Base-by-base conservation (phyloP, 2,113 vertebrate species). In the Scomber colias region DNA sequence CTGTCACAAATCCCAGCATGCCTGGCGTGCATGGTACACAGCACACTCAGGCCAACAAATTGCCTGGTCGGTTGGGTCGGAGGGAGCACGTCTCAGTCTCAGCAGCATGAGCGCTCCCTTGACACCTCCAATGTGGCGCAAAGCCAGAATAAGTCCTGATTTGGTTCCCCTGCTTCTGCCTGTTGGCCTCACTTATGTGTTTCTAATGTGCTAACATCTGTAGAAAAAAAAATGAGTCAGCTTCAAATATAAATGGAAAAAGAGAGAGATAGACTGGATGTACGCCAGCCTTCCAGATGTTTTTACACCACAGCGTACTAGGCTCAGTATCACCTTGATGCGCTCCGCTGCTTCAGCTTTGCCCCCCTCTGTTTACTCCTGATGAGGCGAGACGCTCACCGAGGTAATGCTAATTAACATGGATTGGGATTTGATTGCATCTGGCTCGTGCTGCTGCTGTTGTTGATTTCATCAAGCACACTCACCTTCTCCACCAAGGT, bases 1-100 rank as follows among this genome's bases (percentile, higher is more conserved):
- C 91, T 94, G 94, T 92, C 91, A 84, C 87, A 72, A 85, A 82
- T 86, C 84, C 81, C 74, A 67, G 87, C 87, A 90, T 93, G 88
- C 86, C 83, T 83, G 78, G 86, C 83, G 60, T 91, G 80, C 72
- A 65, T 64, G 61, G 57, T 49, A 21, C 68, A 64, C 46, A 63
- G 72, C 57, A 85, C n/a, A 35, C 73, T 59, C 17, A 0, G 84
- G 81, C 86, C 87, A 86, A 75, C 62, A 68, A 64, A 73, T 72
- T 66, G 75, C 30, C 61, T 0, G 55, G 51, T 81, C 4, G 79
- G 74, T 71, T 74, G 62, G 68, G 65, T 65, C 50, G 6, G 45
- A 74, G 61, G 35, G 55, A 73, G 53, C 21, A 16, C 10, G 7
- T 60, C 62, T 61, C 68, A 48, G n/a, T 60, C 62, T 61, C 71